Base-by-base conservation (phyloP, 2,888 invertebrate species). In the Aspidiotus destructor region DNA sequence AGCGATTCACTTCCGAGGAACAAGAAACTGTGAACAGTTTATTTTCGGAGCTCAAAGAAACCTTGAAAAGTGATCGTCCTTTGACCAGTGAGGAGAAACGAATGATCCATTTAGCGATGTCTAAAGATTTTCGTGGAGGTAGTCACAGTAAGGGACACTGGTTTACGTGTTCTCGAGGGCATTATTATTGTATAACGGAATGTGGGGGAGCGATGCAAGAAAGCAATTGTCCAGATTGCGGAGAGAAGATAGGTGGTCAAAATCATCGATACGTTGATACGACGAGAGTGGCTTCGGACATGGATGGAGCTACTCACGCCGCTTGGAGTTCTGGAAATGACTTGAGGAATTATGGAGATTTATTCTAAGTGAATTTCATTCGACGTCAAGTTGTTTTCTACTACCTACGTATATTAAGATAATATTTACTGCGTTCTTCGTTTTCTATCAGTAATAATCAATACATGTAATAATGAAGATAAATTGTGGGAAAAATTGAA, bases 101-200 rank as follows among this genome's bases (percentile, higher is more conserved):
- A 17, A 75, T 82, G 77, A 81, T 87, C 61, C 64, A 72, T 60
- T 3, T 54, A 53, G 72, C 71, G 1, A 73, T 72, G 72, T 42
- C 62, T 5, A 53, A 53, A 13, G 55, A 40, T 64, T 72, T 71
- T 61, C 7, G 13, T 28, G 60, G 69, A 8, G 81, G 79, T 0
- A 73, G 84, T 42, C 76, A 74, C 57, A 53, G 48, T 40, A 77
- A 79, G 60, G 86, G 86, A 0, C 84, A 83, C 73, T 88, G 88
- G 87, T 87, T 79, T 76, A 84, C 84, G 75, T 88, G 88, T 76
- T 83, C 83, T 0, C 86, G 86, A 72, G 86, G 85, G 0, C 87
- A 87, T 75, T 75, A 79, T 48, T 87, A 86, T 75, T 81, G 80
- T 44, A 86, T 87, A 70, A 82, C 79, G 0, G 83, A 85, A 3